Conservation (phyloP, 64 coral and sea anemone genomes). For the Stylophora pistillata region DNA sequence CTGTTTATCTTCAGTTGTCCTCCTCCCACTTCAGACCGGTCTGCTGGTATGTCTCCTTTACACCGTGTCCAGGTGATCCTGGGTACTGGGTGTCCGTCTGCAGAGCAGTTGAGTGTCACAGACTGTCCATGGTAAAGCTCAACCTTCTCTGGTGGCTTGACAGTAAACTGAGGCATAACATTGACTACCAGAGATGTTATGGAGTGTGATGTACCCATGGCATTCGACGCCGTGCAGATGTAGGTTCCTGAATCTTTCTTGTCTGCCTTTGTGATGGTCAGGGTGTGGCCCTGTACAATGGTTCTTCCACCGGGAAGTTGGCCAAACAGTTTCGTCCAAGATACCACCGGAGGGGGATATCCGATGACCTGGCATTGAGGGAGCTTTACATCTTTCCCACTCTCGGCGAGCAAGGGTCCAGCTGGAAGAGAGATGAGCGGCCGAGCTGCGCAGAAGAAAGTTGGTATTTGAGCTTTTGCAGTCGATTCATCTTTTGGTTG, state of each 20-base stretch:
- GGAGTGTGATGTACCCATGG: conserved; percentile 26
- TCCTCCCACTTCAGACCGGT: not conserved
- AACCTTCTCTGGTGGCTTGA: conserved; percentile 65
- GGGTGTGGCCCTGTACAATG: conserved; percentile 32
- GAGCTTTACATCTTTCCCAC: conserved; percentile 60
- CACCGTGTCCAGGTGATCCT: conserved; percentile 66
- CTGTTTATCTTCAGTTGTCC: conserved; percentile 24
- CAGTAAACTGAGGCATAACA: conserved; percentile 55
- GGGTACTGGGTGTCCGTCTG: conserved; percentile 52
- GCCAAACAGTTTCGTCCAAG: conserved; percentile 76
- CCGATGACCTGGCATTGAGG: conserved; percentile 62
- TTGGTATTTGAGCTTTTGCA: too few relatives aligned
- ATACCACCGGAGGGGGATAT: conserved; percentile 63
- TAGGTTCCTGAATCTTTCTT: conserved; percentile 65
- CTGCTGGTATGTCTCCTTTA: conserved; percentile 28
- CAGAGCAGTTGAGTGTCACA: conserved; percentile 61
- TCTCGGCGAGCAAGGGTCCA: conserved; percentile 48
- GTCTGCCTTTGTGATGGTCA: conserved; percentile 43
- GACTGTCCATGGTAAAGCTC: conserved; percentile 54
- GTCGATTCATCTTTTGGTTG: too few relatives aligned
- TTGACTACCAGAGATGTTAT: conserved; percentile 59
- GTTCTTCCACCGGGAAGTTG: conserved; percentile 40
- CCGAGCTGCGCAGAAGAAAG: conserved; percentile 19
- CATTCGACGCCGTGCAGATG: conserved; percentile 63
- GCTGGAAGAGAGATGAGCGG: conserved; percentile 51